Percentiles rank a stretch among this genome's conserved stretches.
Evolutionary conservation across 2,113 vertebrate genomes (phyloP).

Genomic region (Cacatua alba): DNA sequence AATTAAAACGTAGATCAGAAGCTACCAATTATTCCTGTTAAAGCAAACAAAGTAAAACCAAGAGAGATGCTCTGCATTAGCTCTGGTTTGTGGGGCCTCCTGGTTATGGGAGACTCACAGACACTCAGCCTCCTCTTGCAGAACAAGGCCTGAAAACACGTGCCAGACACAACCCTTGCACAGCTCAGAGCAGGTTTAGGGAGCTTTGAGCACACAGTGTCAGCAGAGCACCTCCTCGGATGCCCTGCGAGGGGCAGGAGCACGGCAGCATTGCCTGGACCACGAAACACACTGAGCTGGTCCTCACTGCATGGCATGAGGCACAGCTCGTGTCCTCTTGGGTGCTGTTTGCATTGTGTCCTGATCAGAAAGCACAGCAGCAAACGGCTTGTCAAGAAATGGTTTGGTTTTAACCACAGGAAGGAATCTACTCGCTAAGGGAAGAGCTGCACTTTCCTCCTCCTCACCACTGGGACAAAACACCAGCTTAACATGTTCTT

Average conservation of each 20-base stretch:
- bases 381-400: background rate
- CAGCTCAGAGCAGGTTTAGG: too few relatives aligned
- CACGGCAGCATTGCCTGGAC: rapidly evolving
- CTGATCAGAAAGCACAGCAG: background rate
- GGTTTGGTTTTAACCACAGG: background rate
- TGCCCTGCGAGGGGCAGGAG: background rate
- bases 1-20: background rate
- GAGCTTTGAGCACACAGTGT: background rate
- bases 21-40: background rate
- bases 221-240: too few relatives aligned
- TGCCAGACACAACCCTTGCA: background rate
- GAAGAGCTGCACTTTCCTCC: background rate
- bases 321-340: background rate
- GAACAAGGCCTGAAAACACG: rapidly evolving
- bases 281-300: background rate
- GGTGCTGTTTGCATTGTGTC: background rate
- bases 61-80: background rate
- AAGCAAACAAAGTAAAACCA: background rate
- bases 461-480: background rate
- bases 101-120: rapidly evolving
- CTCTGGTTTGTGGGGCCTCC: too few relatives aligned
- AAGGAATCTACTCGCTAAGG: background rate
- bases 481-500: rapidly evolving
- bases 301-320: rapidly evolving
- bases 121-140: background rate